phyloP scores from a whole-genome alignment of 2,888 invertebrate species.

The Liposcelis brunnea region DNA sequence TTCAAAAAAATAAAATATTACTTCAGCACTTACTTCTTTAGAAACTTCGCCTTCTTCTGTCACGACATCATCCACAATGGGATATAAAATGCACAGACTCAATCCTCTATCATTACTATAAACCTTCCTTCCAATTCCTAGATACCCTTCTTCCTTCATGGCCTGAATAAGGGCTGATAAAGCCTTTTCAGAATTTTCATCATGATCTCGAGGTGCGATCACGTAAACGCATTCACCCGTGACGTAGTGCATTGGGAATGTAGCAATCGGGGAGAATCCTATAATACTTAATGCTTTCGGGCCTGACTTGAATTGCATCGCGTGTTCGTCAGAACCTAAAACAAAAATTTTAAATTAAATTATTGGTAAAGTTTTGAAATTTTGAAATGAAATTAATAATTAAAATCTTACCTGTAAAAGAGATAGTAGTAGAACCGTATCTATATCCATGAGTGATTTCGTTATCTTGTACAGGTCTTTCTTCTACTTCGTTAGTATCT shows the following conservation, averaged over 20 bases:
- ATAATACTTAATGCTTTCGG: background rate
- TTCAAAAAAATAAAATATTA: background rate
- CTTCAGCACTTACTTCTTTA: background rate
- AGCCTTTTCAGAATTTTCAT: background rate
- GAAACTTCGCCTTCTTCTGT: background rate
- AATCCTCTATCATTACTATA: background rate
- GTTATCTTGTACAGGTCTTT: too few species aligned
- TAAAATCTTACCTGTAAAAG: too few species aligned
- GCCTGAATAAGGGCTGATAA: conserved; percentile 3
- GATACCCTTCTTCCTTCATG: background rate
- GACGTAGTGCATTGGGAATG: background rate
- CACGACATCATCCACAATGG: background rate
- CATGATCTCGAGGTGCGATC: background rate
- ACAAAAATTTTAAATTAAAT: too few species aligned
- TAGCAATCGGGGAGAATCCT: background rate
- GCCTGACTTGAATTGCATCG: background rate
- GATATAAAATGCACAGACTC: background rate
- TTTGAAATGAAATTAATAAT: too few species aligned
- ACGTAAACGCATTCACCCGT: background rate
- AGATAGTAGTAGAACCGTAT: too few species aligned
- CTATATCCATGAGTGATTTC: too few species aligned
- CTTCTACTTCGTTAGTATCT: too few species aligned
- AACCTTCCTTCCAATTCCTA: background rate
- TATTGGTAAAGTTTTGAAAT: too few species aligned
- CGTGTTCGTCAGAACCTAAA: background rate